Conservation (phyloP, 1,140 invertebrate species). For the Bursaphelenchus mucronatus region DNA sequence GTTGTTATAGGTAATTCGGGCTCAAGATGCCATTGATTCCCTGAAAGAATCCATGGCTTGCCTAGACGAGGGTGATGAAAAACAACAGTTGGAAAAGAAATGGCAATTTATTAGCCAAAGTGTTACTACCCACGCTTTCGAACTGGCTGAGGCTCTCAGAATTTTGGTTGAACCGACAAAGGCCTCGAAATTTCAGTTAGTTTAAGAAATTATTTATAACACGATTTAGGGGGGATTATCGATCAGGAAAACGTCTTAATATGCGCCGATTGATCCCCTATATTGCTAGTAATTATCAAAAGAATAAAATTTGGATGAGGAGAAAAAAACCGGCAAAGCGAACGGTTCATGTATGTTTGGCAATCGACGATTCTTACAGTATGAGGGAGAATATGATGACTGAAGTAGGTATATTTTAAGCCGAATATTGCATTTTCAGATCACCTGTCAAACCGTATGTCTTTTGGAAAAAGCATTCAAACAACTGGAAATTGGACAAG, state of each 20-base stretch:
- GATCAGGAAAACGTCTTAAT: constrained; percentile 91
- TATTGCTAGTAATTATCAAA: constrained; percentile 95
- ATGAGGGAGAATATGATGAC: constrained; percentile 84
- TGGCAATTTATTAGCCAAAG: constrained; percentile 43
- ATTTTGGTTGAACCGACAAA: constrained; percentile 90
- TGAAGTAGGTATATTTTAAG: constrained; percentile 63
- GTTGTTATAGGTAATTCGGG: too few relatives aligned
- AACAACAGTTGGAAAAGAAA: background rate
- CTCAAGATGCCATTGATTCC: too few relatives aligned
- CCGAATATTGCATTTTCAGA: constrained; percentile 60
- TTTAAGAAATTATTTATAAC: constrained; percentile 21
- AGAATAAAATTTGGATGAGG: constrained; percentile 97
- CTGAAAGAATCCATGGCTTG: constrained; percentile 16
- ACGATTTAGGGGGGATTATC: constrained; percentile 76
- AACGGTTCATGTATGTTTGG: constrained; percentile 91
- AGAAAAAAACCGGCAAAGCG: constrained; percentile 89
- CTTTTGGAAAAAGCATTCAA: constrained; percentile 84
- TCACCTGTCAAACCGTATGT: constrained; percentile 89
- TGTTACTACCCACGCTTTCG: constrained; percentile 72
- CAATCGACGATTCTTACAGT: constrained; percentile 89
- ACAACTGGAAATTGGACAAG: constrained; percentile 83
- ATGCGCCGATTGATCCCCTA: constrained; percentile 96
- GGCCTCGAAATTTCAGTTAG: constrained; percentile 73
- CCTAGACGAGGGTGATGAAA: constrained; percentile 26
- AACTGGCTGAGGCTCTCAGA: constrained; percentile 85